These are phyloP conservation scores for Protomyctophum bolini DNA, from an alignment of 2,113 vertebrate species.

Conservation along the genomic window DNA sequence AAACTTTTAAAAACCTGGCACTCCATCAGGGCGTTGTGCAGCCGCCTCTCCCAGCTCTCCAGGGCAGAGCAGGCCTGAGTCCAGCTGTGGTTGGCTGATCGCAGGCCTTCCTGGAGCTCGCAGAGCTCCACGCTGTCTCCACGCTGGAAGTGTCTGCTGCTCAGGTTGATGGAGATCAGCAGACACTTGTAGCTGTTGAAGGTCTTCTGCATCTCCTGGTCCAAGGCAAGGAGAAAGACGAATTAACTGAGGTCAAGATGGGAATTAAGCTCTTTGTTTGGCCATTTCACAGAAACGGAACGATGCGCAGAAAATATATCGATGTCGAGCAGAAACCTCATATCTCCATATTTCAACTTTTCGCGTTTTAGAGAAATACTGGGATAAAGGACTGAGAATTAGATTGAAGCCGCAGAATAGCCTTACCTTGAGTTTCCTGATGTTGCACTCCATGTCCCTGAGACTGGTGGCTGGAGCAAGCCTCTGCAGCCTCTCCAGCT, in stretches of 20 bases:
- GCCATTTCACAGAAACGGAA: too few species aligned
- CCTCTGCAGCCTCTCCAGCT: conserved; percentile 80
- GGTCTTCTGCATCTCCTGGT: conserved; percentile 84
- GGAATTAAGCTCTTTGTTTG: background rate
- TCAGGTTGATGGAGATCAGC: conserved; percentile 84
- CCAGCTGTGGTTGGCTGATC: conserved; percentile 85
- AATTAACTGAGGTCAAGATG: background rate
- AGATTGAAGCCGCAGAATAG: too few species aligned
- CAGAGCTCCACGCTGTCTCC: conserved; percentile 70
- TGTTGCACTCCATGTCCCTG: conserved; percentile 75
- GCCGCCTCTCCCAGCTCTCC: conserved; percentile 81
- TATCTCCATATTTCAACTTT: too few species aligned
- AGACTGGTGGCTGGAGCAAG: conserved; percentile 67
- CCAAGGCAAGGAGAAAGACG: background rate
- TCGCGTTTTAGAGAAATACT: too few species aligned
- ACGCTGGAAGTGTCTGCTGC: conserved; percentile 78
- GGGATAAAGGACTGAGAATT: too few species aligned
- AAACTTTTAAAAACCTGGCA: conserved; percentile 82
- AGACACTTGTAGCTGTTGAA: conserved; percentile 88
- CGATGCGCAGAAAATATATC: too few species aligned
- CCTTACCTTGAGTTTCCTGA: conserved; percentile 84
- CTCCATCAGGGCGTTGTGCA: conserved; percentile 81
- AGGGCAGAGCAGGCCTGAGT: conserved; percentile 73
- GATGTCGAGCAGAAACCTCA: too few species aligned
- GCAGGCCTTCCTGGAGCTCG: conserved; percentile 81